Evolutionary conservation across 2,113 vertebrate genomes (phyloP), one percentile per base, ranked within the genome.

Genomic region (Gasterosteus nipponicus): DNA sequence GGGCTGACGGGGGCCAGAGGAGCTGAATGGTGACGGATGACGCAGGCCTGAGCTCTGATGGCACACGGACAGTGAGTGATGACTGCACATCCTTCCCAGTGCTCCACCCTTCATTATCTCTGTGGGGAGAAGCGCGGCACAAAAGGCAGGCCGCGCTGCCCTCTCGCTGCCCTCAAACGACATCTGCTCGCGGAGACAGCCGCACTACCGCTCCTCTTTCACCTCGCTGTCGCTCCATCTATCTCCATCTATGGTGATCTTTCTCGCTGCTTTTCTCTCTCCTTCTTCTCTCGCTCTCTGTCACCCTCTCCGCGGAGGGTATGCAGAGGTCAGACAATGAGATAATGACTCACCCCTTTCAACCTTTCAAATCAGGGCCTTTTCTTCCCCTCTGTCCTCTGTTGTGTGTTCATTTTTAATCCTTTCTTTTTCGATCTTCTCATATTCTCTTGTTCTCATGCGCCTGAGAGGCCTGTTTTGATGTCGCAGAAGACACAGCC

Each of bases 11-110:
- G 87, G 94, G 95, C 96, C 96, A 95, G 95, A 93, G 92, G 90
- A 91, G 93, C 95, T 96, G 94, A 94, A 94, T 95, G 95, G 96
- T 97, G 96, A 97, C 96, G 93, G 96, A 97, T 96, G 97, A 96
- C 96, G 94, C 91, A 94, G 95, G 73, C 57, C 95, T 93, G 90
- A 93, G 90, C 93, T 94, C 94, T 95, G 96, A 96, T 96, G 96
- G 95, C 95, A 95, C 95, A 95, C 95, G 95, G 96, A 95, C 96
- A 95, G 91, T 94, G 92, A 96, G 94, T 95, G 96, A 96, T 94
- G 95, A 94, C 92, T 88, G 94, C 87, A 93, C 94, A 94, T 95
- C 94, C 94, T 95, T 95, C 94, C 94, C 93, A 81, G 90, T 89
- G 92, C 95, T 95, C 94, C 94, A 95, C 95, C 96, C 96, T 95